Conservation (phyloP, 2,888 invertebrate species). For the Coleophora flavipennella region DNA sequence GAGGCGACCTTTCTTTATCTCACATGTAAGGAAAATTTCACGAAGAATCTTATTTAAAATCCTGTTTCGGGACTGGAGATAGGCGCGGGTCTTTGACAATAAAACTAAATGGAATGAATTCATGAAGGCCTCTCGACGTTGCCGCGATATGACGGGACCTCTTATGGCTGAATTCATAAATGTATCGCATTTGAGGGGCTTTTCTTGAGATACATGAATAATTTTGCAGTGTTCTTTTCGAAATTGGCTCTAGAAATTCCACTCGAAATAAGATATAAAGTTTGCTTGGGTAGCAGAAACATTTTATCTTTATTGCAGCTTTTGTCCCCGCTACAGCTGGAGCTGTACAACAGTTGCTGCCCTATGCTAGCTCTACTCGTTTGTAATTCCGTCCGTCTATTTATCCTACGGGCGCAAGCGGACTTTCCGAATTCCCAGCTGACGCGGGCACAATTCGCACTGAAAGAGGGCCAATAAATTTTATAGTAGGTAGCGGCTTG, state of each 20-base stretch:
- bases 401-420: conserved; percentile 31
- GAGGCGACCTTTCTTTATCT: conserved; percentile 70
- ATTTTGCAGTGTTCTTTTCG: conserved; percentile 31
- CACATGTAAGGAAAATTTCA: conserved; percentile 56
- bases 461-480: conserved; percentile 64
- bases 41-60: conserved; percentile 71
- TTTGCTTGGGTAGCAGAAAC: too few species aligned
- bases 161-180: conserved; percentile 41
- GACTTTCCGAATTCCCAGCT: conserved; percentile 41
- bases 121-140: conserved; percentile 59
- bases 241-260: conserved; percentile 25
- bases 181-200: conserved; percentile 48
- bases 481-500: conserved; percentile 56
- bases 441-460: conserved; percentile 40
- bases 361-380: conserved; percentile 18
- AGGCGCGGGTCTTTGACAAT: conserved; percentile 68
- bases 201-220: conserved; percentile 35
- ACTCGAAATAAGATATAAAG: too few species aligned
- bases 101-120: conserved; percentile 73
- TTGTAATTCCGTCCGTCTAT: conserved; percentile 32
- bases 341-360: background rate
- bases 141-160: conserved; percentile 54
- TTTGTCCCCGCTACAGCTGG: background rate
- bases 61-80: conserved; percentile 65
- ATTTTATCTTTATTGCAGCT: conserved; percentile 3